Evolutionary conservation across 2,888 invertebrate species (phyloP).

Genomic region (Drosophila merina): DNA sequence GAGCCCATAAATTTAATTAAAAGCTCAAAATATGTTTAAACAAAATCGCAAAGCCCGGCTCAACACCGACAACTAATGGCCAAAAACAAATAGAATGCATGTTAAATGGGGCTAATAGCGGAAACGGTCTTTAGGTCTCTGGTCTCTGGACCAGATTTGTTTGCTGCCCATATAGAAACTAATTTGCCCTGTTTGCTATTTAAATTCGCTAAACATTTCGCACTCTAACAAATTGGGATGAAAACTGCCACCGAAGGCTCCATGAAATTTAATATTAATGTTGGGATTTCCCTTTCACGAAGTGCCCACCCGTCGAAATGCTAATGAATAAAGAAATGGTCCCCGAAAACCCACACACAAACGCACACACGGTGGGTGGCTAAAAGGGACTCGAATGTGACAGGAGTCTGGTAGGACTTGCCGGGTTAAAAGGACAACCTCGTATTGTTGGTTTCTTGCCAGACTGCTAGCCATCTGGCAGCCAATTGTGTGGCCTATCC

Average conservation of each 20-base stretch:
- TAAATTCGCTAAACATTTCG: constrained; percentile 51
- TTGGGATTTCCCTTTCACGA: constrained; percentile 49
- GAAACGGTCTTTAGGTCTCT: constrained; percentile 31
- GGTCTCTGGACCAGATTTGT: constrained; percentile 34
- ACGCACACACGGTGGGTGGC: constrained; percentile 9
- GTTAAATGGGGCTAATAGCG: constrained; percentile 38
- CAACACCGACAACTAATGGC: constrained; percentile 39
- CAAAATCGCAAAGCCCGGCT: constrained; percentile 48
- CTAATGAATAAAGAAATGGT: constrained; percentile 62
- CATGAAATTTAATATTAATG: constrained; percentile 63
- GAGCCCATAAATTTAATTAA: constrained; percentile 47
- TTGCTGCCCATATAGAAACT: constrained; percentile 36
- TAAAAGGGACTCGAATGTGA: constrained; percentile 9
- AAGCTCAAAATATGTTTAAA: constrained; percentile 45
- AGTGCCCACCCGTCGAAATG: constrained; percentile 39
- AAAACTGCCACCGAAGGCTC: constrained; percentile 11
- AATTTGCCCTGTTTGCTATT: constrained; percentile 50
- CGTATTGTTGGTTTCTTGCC: constrained; percentile 51
- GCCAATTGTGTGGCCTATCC: constrained; percentile 69
- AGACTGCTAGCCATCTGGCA: constrained; percentile 68
- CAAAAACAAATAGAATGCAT: constrained; percentile 33
- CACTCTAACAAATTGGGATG: constrained; percentile 52
- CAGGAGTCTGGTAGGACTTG: constrained; percentile 3
- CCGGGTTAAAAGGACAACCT: constrained; percentile 48
- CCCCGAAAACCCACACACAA: constrained; percentile 13